Evolutionary conservation across 2,113 vertebrate genomes (phyloP), one percentile per base, ranked within the genome.

Genomic region (Neogale vison): DNA sequence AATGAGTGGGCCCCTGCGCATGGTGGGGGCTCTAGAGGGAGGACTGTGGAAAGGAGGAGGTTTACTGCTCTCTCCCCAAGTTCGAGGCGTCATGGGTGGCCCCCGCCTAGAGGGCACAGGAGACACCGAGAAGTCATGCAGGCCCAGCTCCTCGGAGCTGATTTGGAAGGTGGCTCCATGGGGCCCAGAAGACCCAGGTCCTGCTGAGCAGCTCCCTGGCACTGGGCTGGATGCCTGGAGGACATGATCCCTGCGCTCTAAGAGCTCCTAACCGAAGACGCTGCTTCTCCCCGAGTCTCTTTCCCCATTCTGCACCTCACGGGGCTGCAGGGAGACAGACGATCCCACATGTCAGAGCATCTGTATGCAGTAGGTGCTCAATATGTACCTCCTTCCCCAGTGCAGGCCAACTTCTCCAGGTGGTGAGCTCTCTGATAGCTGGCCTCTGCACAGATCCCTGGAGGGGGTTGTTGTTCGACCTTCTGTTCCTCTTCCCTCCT

Each of bases 371-470:
- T 3, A 74, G 55, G 50, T 5, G 11, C 17, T 50, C 69, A 34
- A 1, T 2, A 50, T 6, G 3, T 45, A 21, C 4, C 61, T 86
- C 42, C 13, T 72, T 76, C 61, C n/a, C 29, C 55, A 39, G 34
- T 3, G 29, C 52, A 42, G 50, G 39, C 34, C 77, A 47, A 4
- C 23, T 65, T 77, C 95, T 39, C n/a, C n/a, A 88, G 15, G 39
- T 24, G 42, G 2, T 0, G 1, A 26, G 45, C 45, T 34, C 71
- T 67, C 18, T 7, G 42, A 72, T 8, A 57, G 24, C 76, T 50
- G 20, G 45, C 4, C 4, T 74, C 10, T 11, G n/a, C 39, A 3
- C 0, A 13, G 45, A n/a, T 3, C 1, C 36, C 57, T 11, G 42
- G 1, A 26, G 24, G 24, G 59, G 24, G 24, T 26, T 26, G 23